These are phyloP conservation scores for Cataglyphis albicans DNA, from an alignment of 2,888 invertebrate species.

Conservation along the genomic window DNA sequence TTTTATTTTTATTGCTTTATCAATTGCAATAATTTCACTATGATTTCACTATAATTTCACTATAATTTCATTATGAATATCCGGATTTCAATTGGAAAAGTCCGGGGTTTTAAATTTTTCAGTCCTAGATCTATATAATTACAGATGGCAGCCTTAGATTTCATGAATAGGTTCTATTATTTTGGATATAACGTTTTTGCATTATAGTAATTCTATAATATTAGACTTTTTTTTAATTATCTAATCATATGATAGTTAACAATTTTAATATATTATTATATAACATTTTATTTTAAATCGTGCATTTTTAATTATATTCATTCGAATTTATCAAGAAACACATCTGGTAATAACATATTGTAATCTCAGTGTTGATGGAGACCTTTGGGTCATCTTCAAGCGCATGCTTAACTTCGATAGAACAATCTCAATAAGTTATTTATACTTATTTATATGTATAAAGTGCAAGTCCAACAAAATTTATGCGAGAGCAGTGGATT, in stretches of 20 bases:
- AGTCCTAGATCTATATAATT: no score
- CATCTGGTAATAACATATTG: neutral
- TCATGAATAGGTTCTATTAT: neutral
- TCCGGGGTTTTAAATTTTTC: no score
- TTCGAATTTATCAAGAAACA: neutral
- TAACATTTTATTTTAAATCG: neutral
- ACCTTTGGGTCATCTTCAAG: neutral
- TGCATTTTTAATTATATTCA: neutral
- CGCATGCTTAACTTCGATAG: neutral
- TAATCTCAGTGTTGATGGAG: neutral
- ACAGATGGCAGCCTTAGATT: neutral
- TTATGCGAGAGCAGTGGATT: neutral
- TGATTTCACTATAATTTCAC: no score
- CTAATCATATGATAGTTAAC: neutral
- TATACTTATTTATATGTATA: slow-evolving; percentile 2
- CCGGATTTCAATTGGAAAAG: no score
- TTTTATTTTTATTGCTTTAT: no score
- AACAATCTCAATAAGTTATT: slow-evolving; percentile 1
- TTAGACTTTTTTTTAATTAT: neutral
- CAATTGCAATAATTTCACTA: no score
- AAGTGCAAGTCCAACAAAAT: neutral
- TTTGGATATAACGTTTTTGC: neutral
- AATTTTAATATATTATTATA: neutral
- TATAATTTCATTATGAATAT: no score
- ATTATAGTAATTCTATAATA: neutral